Percentiles rank a stretch among this genome's conserved stretches.
Evolutionary conservation across 2,113 vertebrate species (phyloP).

Genomic region (Lasiurus borealis): DNA sequence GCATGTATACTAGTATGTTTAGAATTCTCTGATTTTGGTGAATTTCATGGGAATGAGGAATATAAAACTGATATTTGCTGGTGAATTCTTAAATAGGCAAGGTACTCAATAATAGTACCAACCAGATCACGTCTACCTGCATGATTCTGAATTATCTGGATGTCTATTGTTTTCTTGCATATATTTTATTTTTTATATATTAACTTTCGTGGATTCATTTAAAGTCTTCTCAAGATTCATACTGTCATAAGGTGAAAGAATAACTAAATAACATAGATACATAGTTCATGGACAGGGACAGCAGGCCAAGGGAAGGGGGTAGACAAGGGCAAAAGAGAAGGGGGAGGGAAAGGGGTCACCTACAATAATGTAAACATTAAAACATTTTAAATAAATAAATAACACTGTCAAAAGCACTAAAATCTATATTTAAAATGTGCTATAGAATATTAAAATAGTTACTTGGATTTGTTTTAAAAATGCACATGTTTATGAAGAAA

Average conservation of each 20-base stretch:
- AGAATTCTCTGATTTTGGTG: constrained; percentile 62
- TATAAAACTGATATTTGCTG: constrained; percentile 50
- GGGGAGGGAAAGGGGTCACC: too few species aligned
- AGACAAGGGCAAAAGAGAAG: too few species aligned
- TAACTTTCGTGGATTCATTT: constrained; percentile 80
- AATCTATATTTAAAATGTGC: constrained; percentile 76
- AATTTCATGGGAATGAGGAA: constrained; percentile 57
- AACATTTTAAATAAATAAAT: too few species aligned
- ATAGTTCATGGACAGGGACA: too few species aligned
- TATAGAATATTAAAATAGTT: constrained; percentile 82
- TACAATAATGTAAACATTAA: too few species aligned
- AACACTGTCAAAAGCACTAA: constrained; percentile 86
- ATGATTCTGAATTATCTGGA: constrained; percentile 78
- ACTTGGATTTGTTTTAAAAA: constrained; percentile 72
- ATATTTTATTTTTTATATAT: constrained; percentile 83
- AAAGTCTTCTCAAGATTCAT: constrained; percentile 78
- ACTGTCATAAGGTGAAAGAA: too few species aligned
- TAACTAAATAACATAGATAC: too few species aligned
- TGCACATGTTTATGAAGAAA: background rate
- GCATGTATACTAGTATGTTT: constrained; percentile 56
- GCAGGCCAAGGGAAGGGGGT: too few species aligned
- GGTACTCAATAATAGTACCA: constrained; percentile 12
- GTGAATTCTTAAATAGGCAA: constrained; percentile 23
- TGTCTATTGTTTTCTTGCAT: constrained; percentile 83
- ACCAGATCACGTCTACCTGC: constrained; percentile 24